Conservation (phyloP, 2,888 invertebrate species). For the Caenorhabditis sp. region DNA sequence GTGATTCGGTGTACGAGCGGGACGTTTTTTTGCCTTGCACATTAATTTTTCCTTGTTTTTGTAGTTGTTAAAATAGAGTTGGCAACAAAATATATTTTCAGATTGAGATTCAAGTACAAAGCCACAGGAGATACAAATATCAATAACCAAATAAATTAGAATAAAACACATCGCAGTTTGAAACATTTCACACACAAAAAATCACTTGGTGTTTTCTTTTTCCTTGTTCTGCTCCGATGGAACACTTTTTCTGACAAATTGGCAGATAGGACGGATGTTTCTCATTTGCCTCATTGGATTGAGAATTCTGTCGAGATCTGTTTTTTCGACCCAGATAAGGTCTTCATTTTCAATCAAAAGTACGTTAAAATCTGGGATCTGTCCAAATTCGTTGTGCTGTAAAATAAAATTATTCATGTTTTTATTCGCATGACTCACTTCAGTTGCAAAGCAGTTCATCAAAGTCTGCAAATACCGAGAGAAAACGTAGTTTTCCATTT, state of each 20-base stretch:
- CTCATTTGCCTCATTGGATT: neutral
- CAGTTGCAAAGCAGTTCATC: conserved; percentile 16
- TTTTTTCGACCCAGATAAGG: neutral
- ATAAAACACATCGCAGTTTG: neutral
- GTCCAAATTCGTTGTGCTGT: conserved; percentile 17
- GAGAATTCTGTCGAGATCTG: conserved; percentile 9
- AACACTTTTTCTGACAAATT: no score
- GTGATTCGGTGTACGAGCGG: no score
- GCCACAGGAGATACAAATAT: neutral
- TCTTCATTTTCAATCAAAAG: conserved; percentile 8
- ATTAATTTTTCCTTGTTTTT: no score
- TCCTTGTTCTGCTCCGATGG: no score
- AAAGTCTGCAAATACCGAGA: conserved; percentile 7
- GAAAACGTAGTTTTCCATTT: conserved; percentile 14
- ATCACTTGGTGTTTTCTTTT: neutral
- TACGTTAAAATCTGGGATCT: conserved; percentile 6
- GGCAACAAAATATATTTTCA: neutral
- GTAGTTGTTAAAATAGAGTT: no score
- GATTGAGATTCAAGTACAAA: conserved; percentile 1
- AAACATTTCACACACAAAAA: neutral
- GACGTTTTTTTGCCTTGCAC: no score
- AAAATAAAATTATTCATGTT: neutral
- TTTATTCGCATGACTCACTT: neutral
- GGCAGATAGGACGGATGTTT: conserved; percentile 1
- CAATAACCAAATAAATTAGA: no score